phyloP scores from a whole-genome alignment of 2,888 invertebrate genomes.

The Oscheius myriophilus region DNA sequence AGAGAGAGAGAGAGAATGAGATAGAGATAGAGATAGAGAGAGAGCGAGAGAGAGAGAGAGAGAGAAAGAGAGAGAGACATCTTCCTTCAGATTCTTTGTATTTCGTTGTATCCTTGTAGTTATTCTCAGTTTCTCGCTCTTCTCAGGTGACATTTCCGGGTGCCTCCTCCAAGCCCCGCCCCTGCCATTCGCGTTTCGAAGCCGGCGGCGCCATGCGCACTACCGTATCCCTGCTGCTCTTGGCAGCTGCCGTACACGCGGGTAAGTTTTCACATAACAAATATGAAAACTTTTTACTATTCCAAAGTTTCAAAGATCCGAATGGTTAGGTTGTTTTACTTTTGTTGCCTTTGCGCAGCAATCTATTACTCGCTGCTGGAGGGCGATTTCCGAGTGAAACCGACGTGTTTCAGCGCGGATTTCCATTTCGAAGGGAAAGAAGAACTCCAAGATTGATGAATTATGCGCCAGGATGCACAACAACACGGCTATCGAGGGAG shows the following conservation, averaged over 20 bases:
- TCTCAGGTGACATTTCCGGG: conserved; percentile 18
- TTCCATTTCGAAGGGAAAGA: conserved; percentile 51
- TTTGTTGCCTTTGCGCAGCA: too few relatives aligned
- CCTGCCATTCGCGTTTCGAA: conserved; percentile 27
- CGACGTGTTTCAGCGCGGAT: conserved; percentile 34
- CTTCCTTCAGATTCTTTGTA: too few relatives aligned
- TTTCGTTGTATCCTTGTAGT: background rate
- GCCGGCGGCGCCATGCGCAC: conserved; percentile 27
- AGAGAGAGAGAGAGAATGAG: too few relatives aligned
- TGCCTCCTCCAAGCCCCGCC: conserved; percentile 21
- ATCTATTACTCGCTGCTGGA: too few relatives aligned
- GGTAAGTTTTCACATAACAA: conserved; percentile 12
- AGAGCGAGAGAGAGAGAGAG: too few relatives aligned
- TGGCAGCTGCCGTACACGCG: conserved; percentile 13
- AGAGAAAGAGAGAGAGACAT: too few relatives aligned
- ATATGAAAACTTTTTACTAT: background rate
- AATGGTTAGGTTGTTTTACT: too few relatives aligned
- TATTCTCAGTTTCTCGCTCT: background rate
- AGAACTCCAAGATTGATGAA: conserved; percentile 50
- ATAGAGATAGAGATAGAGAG: too few relatives aligned
- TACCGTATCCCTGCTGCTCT: conserved; percentile 27
- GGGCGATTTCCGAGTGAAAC: background rate
- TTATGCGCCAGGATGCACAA: conserved; percentile 61
- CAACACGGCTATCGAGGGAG: conserved; percentile 58
- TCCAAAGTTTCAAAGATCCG: background rate